Evolutionary conservation across 2,797 vertebrate species (phyloP), one percentile per base, ranked within the genome.

Genomic region (Sparus aurata): DNA sequence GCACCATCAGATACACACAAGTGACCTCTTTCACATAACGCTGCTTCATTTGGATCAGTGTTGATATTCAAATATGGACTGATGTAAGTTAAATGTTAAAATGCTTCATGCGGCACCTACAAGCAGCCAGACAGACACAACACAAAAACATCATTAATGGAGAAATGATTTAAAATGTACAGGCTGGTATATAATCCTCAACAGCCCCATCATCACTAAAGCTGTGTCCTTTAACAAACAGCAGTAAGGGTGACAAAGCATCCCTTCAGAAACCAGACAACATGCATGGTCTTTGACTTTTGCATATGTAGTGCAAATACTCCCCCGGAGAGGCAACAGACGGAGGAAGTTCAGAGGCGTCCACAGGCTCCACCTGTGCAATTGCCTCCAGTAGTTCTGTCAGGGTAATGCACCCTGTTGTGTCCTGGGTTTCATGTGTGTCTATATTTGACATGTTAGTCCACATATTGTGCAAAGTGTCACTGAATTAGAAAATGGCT

Each of bases 301-400:
- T 43, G 30, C 34, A 25, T 45, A 61, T 18, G 5, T 38, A 80
- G 63, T 74, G 79, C 77, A 85, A 79, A 79, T 70, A 61, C 22
- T 53, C 25, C 43, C 68, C 25, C 12, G 13, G 6, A 67, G 53
- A 66, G 45, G 61, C 58, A 30, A 47, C 2, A 1, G 20, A 74
- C 0, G 22, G 47, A 46, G 63, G 25, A 54, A 59, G 12, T 43
- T 57, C 43, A 73, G 47, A 45, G 27, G 17, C 27, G 50, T 54
- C 12, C 30, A 30, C 20, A 12, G 23, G 54, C 61, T 68, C 47
- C 49, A 38, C 16, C 15, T 54, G n/a, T 22, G 54, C 15, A 15
- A 18, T 2, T 3, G 16, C 22, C 17, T 64, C 43, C 27, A 50
- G 60, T 27, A 1, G 49, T 55, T 18, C 9, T 52, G 18, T 57